Evolutionary conservation across 2,888 invertebrate species (phyloP).

Genomic region (Drosophila setosimentum): DNA sequence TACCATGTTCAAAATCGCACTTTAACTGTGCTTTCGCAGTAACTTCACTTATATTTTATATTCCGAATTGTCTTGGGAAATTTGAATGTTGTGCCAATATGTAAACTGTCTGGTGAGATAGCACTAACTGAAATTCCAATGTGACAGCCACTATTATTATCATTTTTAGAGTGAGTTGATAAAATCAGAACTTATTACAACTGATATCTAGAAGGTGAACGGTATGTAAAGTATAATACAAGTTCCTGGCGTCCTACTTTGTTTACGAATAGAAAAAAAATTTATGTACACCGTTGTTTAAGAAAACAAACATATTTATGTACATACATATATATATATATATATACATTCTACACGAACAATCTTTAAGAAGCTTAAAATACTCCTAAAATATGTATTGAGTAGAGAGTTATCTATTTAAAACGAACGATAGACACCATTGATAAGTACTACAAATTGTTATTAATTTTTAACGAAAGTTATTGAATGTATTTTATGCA

Average conservation of each 20-base stretch:
- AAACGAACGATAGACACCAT: not conserved
- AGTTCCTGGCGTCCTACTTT: not conserved
- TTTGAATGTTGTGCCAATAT: constrained; percentile 56
- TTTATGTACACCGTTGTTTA: not conserved
- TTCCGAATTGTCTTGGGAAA: constrained; percentile 21
- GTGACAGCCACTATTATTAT: constrained; percentile 33
- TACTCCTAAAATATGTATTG: constrained; percentile 9
- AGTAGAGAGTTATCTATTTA: not conserved
- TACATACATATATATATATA: too few species aligned
- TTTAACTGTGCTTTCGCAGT: constrained; percentile 44
- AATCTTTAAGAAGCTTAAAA: not conserved
- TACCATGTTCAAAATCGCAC: constrained; percentile 23
- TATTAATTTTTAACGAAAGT: not conserved
- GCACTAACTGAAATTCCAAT: constrained; percentile 25
- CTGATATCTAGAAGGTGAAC: constrained; percentile 22
- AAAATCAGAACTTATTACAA: constrained; percentile 27
- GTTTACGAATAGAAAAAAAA: not conserved
- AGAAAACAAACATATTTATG: not conserved
- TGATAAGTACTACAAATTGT: not conserved
- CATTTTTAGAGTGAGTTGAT: constrained; percentile 41
- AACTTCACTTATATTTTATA: constrained; percentile 48
- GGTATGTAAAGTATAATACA: not conserved
- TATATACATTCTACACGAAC: too few species aligned
- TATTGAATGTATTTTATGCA: not conserved
- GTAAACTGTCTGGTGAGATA: constrained; percentile 58